A percentile compares a stretch with the other conserved stretches of the same genome.
Conservation (phyloP, 2,797 vertebrate species). For the Enteromius radiatus region DNA sequence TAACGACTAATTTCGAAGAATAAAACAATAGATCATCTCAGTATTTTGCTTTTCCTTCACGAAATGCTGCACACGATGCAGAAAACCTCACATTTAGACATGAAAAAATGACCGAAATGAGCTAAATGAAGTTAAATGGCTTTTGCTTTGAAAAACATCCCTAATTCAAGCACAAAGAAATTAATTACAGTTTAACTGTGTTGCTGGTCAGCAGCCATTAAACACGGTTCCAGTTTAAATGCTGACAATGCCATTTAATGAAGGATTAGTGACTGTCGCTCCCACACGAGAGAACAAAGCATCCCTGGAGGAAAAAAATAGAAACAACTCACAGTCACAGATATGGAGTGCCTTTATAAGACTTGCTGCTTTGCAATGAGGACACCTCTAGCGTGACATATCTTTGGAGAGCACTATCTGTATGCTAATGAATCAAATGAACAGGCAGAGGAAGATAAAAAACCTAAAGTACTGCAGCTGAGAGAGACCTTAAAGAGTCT, state of each 20-base stretch:
- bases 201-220: slow-evolving; percentile 39
- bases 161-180: slow-evolving; percentile 43
- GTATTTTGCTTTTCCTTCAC: not conserved
- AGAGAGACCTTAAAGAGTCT: slow-evolving; percentile 32
- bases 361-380: slow-evolving; percentile 44
- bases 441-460: slow-evolving; percentile 43
- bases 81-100: slow-evolving; percentile 5
- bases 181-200: slow-evolving; percentile 37
- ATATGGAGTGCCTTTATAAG: slow-evolving; percentile 41
- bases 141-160: slow-evolving; percentile 43
- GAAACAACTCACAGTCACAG: slow-evolving; percentile 31
- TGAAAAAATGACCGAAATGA: slow-evolving; percentile 2
- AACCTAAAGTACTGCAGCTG: slow-evolving; percentile 32
- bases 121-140: slow-evolving; percentile 23
- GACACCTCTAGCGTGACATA: slow-evolving; percentile 32
- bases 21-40: not conserved
- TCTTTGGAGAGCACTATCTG: slow-evolving; percentile 40
- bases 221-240: slow-evolving; percentile 22
- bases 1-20: not conserved
- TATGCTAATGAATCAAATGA: slow-evolving; percentile 50
- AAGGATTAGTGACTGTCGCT: slow-evolving; percentile 44
- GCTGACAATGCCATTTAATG: slow-evolving; percentile 48
- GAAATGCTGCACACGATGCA: not conserved
- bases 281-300: slow-evolving; percentile 25
- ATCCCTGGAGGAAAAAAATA: slow-evolving; percentile 29